Evolutionary conservation across 2,113 vertebrate species (phyloP), one percentile per base, ranked within the genome.

Genomic region (Scartelaos histophorus): DNA sequence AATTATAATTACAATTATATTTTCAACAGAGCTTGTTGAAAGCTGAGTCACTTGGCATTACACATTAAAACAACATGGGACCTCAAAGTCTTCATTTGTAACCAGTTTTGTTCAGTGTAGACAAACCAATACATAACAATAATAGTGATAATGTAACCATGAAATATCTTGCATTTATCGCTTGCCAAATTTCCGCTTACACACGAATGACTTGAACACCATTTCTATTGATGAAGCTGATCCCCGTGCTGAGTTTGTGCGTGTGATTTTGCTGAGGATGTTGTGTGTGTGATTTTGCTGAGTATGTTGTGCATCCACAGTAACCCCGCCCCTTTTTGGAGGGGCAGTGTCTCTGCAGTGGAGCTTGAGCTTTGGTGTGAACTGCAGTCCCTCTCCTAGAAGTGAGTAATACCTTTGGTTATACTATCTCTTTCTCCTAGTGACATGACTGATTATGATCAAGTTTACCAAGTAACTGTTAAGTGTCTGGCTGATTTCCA

Each of bases 191-290:
- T 29, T 2, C 29, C 4, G 29, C 29, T 29, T 38, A 38, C 5
- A 38, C 35, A 38, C 7, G 35, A 6, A 38, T 38, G 7, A 6
- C 35, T 3, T 16, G 0, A 7, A 51, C 47, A 51, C 47, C 47
- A 51, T 56, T 22, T 21, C n/a, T 56, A 22, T 56, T 56, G 54
- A 56, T 22, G 54, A 3, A 24, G 22, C 54, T 58, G 34, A 25
- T 62, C 72, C 83, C 83, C 74, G 71, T 87, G 79, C 81, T 89
- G 82, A 86, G 73, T 47, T 64, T 71, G 71, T 74, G 45, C 34
- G 58, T 82, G 73, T 71, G 67, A 35, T 73, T 85, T 64, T 81
- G 75, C 81, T 85, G 79, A 77, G 22, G 25, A 79, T 24, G 62
- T 5, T 3, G 47, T 15, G 69, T n/a, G 58, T 82, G 73, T 71